Evolutionary conservation across 92 coral and sea anemone species (phyloP).

Genomic region (Parazoanthus atlanticus): DNA sequence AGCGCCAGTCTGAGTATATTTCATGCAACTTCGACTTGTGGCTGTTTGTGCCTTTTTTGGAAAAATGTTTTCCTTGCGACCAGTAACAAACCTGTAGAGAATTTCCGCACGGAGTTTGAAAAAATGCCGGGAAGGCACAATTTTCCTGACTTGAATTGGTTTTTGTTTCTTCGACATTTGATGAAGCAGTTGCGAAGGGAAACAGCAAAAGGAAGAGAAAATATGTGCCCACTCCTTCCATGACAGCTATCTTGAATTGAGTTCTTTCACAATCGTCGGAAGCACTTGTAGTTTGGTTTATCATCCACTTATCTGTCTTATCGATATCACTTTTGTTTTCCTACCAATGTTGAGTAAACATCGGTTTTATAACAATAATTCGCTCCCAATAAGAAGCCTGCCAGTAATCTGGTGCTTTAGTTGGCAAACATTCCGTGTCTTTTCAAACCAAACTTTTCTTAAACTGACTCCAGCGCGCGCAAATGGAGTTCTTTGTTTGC

Average conservation of each 20-base stretch:
- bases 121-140: constrained; percentile 22
- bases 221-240: not conserved
- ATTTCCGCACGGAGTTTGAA: constrained; percentile 25
- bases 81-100: constrained; percentile 27
- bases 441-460: not conserved
- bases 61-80: constrained; percentile 40
- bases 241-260: not conserved
- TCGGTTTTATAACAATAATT: not conserved
- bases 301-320: not conserved
- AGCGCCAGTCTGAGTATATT: constrained; percentile 40
- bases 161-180: not conserved
- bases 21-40: constrained; percentile 15
- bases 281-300: constrained; percentile 18
- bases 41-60: constrained; percentile 15
- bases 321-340: constrained; percentile 13
- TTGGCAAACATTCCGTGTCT: not conserved
- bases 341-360: constrained; percentile 17
- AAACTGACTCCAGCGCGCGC: not conserved
- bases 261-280: not conserved
- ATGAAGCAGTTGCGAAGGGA: not conserved
- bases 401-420: not conserved
- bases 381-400: constrained; percentile 10
- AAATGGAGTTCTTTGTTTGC: not conserved
- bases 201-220: not conserved
- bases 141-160: not conserved